Conservation (phyloP, 1,140 invertebrate species). For the Aethina tumida region DNA sequence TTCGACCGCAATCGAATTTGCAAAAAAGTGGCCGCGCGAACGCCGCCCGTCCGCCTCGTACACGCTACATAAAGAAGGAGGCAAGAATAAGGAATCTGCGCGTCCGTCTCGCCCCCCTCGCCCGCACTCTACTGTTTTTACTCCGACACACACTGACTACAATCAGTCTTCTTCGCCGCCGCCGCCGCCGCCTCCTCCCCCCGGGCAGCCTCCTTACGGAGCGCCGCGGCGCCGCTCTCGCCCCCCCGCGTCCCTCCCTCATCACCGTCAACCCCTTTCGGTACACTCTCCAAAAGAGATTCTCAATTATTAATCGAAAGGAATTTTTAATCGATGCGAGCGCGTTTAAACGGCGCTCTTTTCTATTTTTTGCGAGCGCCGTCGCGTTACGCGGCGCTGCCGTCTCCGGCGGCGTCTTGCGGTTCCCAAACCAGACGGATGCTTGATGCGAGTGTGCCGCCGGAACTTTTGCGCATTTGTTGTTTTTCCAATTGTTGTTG, state of each 20-base stretch:
- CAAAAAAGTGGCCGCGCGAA: conserved; percentile 7
- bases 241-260: conserved; percentile 18
- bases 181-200: conserved; percentile 9
- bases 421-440: conserved; percentile 3
- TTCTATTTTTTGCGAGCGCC: conserved; percentile 14
- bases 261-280: conserved; percentile 34
- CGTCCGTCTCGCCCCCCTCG: conserved; percentile 14
- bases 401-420: background rate
- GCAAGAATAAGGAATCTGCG: background rate
- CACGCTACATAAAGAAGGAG: background rate
- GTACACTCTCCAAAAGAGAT: conserved; percentile 36
- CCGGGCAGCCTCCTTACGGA: conserved; percentile 11
- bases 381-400: background rate
- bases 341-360: conserved; percentile 30
- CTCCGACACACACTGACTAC: conserved; percentile 34
- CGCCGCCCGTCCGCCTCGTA: background rate
- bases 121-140: conserved; percentile 27
- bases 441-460: no score
- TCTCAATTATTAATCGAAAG: conserved; percentile 38
- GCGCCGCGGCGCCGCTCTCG: conserved; percentile 5
- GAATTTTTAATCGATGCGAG: conserved; percentile 37
- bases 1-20: conserved; percentile 1
- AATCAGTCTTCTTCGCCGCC: conserved; percentile 31
- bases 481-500: no score
- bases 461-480: no score